Evolutionary conservation across 2,113 vertebrate species (phyloP), one percentile per base, ranked within the genome.

Genomic region (Scartelaos histophorus): DNA sequence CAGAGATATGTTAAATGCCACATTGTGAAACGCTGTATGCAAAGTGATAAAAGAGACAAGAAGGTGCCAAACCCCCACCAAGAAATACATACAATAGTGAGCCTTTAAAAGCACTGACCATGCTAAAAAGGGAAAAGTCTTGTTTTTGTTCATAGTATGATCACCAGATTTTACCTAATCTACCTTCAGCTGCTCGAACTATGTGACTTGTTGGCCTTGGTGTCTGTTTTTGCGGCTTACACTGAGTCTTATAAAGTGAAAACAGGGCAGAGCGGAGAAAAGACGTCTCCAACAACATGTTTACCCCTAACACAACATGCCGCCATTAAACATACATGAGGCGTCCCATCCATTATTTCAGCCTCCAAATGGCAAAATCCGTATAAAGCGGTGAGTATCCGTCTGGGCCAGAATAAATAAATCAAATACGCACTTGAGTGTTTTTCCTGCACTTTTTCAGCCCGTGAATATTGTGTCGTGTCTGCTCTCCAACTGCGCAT

Each of bases 361-460:
- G 70, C 89, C 91, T 93, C 93, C 90, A 92, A 94, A 93, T 92
- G 92, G 92, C 89, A 91, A 93, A 93, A 91, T 92, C 91, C 90
- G 86, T 90, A 93, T 90, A 91, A 93, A 90, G 88, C 91, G 82
- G 82, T 80, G 87, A 91, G 91, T 93, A 93, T 92, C 91, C 88
- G 86, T 93, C 93, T 93, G 92, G 90, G 85, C 90, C 87, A 92
- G 90, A 92, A 93, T 93, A 92, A 94, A 94, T 94, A 94, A 94
- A 94, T 94, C 91, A 94, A 91, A 90, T 90, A 89, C 81, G 89
- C 91, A 93, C 92, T 93, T 92, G 82, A 88, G 87, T 68, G 58
- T 92, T 92, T 92, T 92, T 92, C 85, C 88, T 90, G 82, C 87
- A 81, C 85, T 87, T 92, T 92, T 91, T 89, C 79, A 74, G 70